A percentile compares a stretch with the other conserved stretches of the same genome.
phyloP scores from a whole-genome alignment of 2,888 invertebrate genomes.

The Ochlodes sylvanus region DNA sequence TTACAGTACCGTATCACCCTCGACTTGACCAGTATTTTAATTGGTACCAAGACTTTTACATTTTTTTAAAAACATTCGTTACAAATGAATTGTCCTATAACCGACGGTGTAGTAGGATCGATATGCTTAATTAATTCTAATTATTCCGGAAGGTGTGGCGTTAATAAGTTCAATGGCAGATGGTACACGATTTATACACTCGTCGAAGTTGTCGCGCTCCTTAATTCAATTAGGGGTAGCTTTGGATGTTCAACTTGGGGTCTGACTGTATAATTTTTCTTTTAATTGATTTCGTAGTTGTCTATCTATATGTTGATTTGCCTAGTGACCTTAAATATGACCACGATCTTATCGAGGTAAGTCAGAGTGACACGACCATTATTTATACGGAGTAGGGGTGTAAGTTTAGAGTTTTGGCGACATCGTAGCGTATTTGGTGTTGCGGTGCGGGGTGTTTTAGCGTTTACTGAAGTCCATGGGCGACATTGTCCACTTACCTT shows the following conservation, averaged over 20 bases:
- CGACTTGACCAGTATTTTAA: not conserved
- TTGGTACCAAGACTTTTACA: not conserved
- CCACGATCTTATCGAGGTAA: too few relatives aligned
- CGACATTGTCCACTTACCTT: too few relatives aligned
- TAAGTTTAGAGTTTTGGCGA: too few relatives aligned
- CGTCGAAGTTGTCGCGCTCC: not conserved
- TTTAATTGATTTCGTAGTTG: not conserved
- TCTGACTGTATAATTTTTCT: not conserved
- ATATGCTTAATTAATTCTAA: constrained; percentile 11
- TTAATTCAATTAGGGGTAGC: constrained; percentile 20
- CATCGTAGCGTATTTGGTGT: too few relatives aligned
- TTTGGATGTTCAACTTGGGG: constrained; percentile 1
- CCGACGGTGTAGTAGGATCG: not conserved
- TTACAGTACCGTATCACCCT: not conserved
- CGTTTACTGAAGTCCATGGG: too few relatives aligned
- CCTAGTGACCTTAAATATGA: too few relatives aligned
- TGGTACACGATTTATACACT: constrained; percentile 1
- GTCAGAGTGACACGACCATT: too few relatives aligned
- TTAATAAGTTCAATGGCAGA: constrained; percentile 2
- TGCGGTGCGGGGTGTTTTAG: too few relatives aligned
- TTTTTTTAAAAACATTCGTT: not conserved
- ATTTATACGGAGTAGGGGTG: too few relatives aligned
- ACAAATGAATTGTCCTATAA: not conserved
- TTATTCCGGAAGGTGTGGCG: constrained; percentile 18
- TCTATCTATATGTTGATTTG: too few relatives aligned